These are phyloP conservation scores for Apeira syringaria DNA, from an alignment of 2,888 invertebrate genomes.

Conservation along the genomic window DNA sequence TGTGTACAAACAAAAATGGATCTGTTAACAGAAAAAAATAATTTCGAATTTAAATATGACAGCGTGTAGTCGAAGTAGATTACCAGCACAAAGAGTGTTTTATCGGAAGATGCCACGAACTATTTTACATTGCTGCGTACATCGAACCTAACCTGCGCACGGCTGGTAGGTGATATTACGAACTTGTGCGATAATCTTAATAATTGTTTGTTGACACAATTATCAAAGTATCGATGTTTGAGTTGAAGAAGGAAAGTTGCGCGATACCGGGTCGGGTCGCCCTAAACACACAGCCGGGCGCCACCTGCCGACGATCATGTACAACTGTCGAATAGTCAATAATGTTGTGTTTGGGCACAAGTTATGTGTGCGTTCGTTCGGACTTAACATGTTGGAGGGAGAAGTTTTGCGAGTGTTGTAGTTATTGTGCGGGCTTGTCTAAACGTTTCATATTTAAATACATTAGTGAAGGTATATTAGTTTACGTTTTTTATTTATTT, in stretches of 20 bases:
- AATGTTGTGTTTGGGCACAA: slow-evolving; percentile 40
- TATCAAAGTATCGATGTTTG: slow-evolving; percentile 16
- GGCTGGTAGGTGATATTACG: too few species aligned
- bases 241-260: slow-evolving; percentile 20
- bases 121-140: too few species aligned
- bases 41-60: too few species aligned
- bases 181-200: slow-evolving; percentile 6
- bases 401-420: slow-evolving; percentile 21
- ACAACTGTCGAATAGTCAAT: slow-evolving; percentile 40
- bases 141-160: too few species aligned
- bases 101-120: too few species aligned
- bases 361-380: slow-evolving; percentile 27
- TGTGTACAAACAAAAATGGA: too few species aligned
- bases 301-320: slow-evolving; percentile 29
- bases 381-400: slow-evolving; percentile 27
- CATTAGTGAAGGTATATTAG: too few species aligned
- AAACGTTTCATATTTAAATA: slow-evolving; percentile 5
- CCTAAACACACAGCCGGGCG: slow-evolving; percentile 41
- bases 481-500: too few species aligned
- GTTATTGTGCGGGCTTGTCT: slow-evolving; percentile 9
- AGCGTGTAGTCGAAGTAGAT: too few species aligned
- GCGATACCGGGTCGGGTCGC: slow-evolving; percentile 16
- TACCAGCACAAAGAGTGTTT: too few species aligned
- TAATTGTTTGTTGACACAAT: slow-evolving; percentile 11
- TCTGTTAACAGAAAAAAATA: too few species aligned